Base-by-base conservation (phyloP, 1,140 invertebrate species). In the Maniola jurtina region DNA sequence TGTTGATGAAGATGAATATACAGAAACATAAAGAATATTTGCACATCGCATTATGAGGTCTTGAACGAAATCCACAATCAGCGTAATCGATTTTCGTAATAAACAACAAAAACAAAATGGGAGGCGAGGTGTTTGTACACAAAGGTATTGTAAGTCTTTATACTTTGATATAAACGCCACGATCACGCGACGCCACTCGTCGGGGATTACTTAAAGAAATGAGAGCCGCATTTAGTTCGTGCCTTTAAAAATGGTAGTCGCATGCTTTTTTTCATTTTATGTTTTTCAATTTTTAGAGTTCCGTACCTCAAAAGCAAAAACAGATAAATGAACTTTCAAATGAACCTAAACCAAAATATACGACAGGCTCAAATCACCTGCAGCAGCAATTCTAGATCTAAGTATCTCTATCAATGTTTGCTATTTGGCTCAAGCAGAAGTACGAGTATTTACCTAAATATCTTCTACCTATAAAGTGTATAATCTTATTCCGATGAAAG, bases 131-230 rank as follows among this genome's bases (percentile, higher is more conserved):
- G 45, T 48, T 48, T 47, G 45, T 47, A 47, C 45, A 48, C n/a
- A 60, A 60, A 45, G 10, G 59, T 50, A 35, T 35, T 61, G 40
- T 34, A 48, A 34, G n/a, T 61, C 42, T 61, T 36, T 61, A n/a
- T 15, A 35, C 38, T 61, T 61, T 61, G 45, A 61, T 61, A 47
- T 52, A 61, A 61, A 33, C 60, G 48, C 50, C 16, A 15, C n/a
- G 47, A 25, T 38, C 60, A 61, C 60, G 60, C 48, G 25, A 54
- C 38, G 5, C 34, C 35, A 6, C 48, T 48, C 16, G 33, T 33
- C n/a, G 6, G 35, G 60, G 8, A 56, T 16, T 52, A 40, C 48
- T 52, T 52, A 33, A 52, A 36, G 50, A 38, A 61, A 54, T 52
- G 48, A 52, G 48, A 14, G 15, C 3, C 48, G 48, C 16, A 7